Conservation (phyloP, 2,797 vertebrate species). For the Molossus molossus region DNA sequence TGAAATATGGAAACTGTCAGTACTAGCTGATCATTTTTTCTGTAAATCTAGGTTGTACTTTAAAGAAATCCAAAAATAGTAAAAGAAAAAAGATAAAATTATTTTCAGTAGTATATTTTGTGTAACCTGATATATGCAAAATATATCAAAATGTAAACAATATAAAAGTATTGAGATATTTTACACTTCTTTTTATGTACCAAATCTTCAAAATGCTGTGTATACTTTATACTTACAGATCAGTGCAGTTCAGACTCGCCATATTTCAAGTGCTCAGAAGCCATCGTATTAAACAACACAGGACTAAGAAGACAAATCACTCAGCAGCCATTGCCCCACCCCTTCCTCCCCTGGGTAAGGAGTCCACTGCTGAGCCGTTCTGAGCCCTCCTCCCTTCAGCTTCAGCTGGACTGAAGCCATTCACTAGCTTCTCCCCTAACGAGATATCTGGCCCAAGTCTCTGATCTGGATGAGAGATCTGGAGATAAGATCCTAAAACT, state of each 20-base stretch:
- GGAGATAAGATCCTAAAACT: not conserved
- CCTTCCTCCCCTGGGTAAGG: not conserved
- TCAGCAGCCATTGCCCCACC: not conserved
- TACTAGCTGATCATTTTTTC: not conserved
- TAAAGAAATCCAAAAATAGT: not conserved
- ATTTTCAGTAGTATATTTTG: constrained; percentile 17
- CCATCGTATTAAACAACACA: not conserved
- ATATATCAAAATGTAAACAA: not conserved
- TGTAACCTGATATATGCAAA: not conserved
- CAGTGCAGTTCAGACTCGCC: not conserved
- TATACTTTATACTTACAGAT: not conserved
- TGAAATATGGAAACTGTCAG: not conserved
- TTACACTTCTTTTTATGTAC: not conserved
- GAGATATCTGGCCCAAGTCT: not conserved
- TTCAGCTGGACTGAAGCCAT: not conserved
- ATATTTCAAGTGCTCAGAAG: not conserved
- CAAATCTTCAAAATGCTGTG: not conserved
- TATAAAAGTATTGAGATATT: not conserved
- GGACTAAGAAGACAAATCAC: not conserved
- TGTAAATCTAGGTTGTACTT: constrained; percentile 15
- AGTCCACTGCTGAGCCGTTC: not conserved
- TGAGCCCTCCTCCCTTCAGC: not conserved
- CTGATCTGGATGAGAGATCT: not conserved
- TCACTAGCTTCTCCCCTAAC: not conserved
- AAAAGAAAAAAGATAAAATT: not conserved